Evolutionary conservation across 2,113 vertebrate genomes (phyloP), one percentile per base, ranked within the genome.

Genomic region (Camelus bactrianus): DNA sequence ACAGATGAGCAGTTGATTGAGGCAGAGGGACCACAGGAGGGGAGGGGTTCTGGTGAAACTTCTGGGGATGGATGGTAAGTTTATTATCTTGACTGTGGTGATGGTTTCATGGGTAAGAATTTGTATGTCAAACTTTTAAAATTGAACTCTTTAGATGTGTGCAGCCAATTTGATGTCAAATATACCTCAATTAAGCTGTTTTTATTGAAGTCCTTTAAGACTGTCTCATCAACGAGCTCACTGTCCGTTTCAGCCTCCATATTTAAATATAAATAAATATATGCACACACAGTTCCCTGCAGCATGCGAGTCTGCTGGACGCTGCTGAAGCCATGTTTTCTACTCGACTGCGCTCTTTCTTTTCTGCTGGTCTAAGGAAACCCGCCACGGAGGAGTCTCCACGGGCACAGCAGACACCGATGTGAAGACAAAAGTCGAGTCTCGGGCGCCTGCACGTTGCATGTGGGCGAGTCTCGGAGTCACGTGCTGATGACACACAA

Each of bases 371-470:
- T 5, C 1, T 16, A 10, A 17, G 1, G 38, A 30, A 16, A 17
- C 26, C 30, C 46, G 5, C 4, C 5, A 0, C 9, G 0, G 17
- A 64, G 38, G 38, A 24, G 13, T 26, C 2, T 32, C n/a, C 22
- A 6, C 1, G 0, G 3, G 9, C 26, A 60, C 50, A 6, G n/a
- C 0, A 12, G n/a, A 22, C 8, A 2, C 10, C 5, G 54, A 2
- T 2, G 20, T 0, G 8, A 11, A 19, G 54, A 2, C 2, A n/a
- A 20, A 15, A 0, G 1, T 2, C 0, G 75, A 7, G 8, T 17
- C 20, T 0, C 22, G 28, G 42, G 76, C 20, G 17, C 12, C 64
- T 12, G 17, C 38, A 16, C 3, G 0, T 3, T 32, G n/a, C 0
- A 5, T 1, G 10, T 0, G 3, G 5, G 15, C 15, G 7, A 64